Evolutionary conservation across 1,140 invertebrate species (phyloP), one percentile per base, ranked within the genome.

Genomic region (Aphelenchoides fujianensis): DNA sequence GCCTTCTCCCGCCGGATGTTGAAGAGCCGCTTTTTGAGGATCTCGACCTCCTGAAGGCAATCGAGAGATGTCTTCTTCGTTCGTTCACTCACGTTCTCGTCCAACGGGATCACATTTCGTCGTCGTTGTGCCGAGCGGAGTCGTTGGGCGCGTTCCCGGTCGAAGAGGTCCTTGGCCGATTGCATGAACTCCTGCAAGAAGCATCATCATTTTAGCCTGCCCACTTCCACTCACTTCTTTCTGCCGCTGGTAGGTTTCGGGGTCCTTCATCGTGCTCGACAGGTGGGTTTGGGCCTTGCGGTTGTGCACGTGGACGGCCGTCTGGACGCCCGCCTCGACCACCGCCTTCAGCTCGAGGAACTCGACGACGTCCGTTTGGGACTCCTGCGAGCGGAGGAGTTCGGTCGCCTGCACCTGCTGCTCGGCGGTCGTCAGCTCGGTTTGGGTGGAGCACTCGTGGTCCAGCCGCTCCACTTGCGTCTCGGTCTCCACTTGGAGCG

Each of bases 301-400:
- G 32, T 66, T 66, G 28, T 34, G 36, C 27, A 2, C 31, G 1
- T 1, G 37, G 3, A 36, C 12, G n/a, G 23, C 32, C 16, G 63
- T 36, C 32, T 66, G 63, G n/a, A 19, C 30, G 23, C 30, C 1
- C 31, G 16, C 1, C 30, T 66, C 63, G 2, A 36, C 12, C 9
- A 66, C 36, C 1, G 63, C 63, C 3, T 66, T 66, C 16, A 66
- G n/a, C 2, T 66, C 36, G 12, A 66, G 16, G 31, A 66, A 66
- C 36, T 66, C 63, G 2, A 66, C 63, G 16, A 37, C 63, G 16
- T 66, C 63, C 1, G 63, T 66, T 55, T 66, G 63, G 23, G 32
- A 31, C 30, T 66, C 36, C 2, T 12, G 12, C 23, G 30, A 23
- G 19, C 53, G 16, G 28, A 30, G n/a, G 31, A 23, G 1, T 1